A percentile compares a stretch with the other conserved stretches of the same genome.
Evolutionary conservation across 2,888 invertebrate genomes (phyloP).

Genomic region (Ennomos erosarius): DNA sequence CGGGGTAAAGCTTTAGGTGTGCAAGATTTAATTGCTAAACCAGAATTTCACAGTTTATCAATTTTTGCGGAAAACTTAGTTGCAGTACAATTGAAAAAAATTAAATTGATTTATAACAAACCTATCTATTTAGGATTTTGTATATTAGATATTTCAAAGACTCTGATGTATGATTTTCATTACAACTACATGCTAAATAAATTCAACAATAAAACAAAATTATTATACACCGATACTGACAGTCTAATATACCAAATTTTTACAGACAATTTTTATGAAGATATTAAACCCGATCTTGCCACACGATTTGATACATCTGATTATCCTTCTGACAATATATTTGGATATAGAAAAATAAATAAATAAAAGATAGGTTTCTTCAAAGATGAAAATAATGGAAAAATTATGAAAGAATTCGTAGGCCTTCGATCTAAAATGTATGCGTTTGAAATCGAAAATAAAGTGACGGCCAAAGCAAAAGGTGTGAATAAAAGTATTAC

Average conservation of each 20-base stretch:
- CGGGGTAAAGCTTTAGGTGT: constrained; percentile 5
- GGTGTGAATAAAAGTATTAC: too few species aligned
- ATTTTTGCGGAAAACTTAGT: constrained; percentile 13
- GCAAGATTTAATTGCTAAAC: constrained; percentile 18
- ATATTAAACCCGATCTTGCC: background rate
- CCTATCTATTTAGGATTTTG: constrained; percentile 27
- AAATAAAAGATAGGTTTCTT: constrained; percentile 35
- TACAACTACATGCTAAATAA: constrained; percentile 14
- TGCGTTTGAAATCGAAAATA: too few species aligned
- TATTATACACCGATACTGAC: constrained; percentile 26
- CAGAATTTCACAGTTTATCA: constrained; percentile 12
- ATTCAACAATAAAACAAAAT: constrained; percentile 4
- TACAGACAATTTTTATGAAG: too few species aligned
- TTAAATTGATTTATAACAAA: too few species aligned
- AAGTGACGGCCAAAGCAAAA: too few species aligned
- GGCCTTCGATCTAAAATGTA: too few species aligned
- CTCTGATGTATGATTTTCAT: background rate
- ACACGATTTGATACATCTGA: constrained; percentile 16
- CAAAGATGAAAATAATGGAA: constrained; percentile 37
- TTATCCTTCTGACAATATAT: constrained; percentile 12
- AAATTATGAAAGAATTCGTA: too few species aligned
- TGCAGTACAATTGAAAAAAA: constrained; percentile 6
- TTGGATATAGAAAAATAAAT: constrained; percentile 22
- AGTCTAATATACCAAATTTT: constrained; percentile 16
- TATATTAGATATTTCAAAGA: background rate